Evolutionary conservation across 1,140 invertebrate species (phyloP).

Genomic region (Apolygus lucorum): DNA sequence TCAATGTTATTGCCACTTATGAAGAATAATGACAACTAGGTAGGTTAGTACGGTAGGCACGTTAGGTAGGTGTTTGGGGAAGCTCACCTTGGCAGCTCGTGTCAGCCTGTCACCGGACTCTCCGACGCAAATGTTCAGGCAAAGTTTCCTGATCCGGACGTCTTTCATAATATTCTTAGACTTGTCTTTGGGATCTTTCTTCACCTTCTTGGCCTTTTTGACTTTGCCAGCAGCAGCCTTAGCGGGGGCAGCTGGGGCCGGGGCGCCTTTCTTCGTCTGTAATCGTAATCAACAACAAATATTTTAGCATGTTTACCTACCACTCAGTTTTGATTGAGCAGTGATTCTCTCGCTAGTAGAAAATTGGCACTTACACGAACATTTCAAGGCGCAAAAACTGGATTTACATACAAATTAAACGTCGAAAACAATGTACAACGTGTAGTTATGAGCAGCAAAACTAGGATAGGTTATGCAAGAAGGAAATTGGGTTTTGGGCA

Average conservation of each 20-base stretch:
- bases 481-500: not conserved
- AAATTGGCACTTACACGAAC: too few species aligned
- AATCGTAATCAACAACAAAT: not conserved
- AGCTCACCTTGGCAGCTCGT: constrained; percentile 85
- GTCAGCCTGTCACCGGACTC: constrained; percentile 98
- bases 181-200: constrained; percentile 68
- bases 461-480: not conserved
- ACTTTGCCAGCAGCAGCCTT: constrained; percentile 6
- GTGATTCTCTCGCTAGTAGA: not conserved
- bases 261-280: constrained; percentile 11
- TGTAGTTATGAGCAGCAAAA: not conserved
- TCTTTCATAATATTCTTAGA: constrained; percentile 96
- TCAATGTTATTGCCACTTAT: too few species aligned
- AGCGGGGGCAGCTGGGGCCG: too few species aligned
- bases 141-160: constrained; percentile 93
- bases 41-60: too few species aligned
- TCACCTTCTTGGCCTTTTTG: constrained; percentile 32
- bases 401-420: not conserved
- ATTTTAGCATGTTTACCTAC: not conserved
- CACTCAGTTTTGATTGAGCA: not conserved
- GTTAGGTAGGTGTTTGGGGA: too few species aligned
- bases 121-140: constrained; percentile 98
- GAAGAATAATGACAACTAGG: too few species aligned
- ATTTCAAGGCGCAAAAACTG: too few species aligned
- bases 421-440: not conserved